These are phyloP conservation scores for Hipparchia semele DNA, from an alignment of 2,888 invertebrate species.

Conservation along the genomic window DNA sequence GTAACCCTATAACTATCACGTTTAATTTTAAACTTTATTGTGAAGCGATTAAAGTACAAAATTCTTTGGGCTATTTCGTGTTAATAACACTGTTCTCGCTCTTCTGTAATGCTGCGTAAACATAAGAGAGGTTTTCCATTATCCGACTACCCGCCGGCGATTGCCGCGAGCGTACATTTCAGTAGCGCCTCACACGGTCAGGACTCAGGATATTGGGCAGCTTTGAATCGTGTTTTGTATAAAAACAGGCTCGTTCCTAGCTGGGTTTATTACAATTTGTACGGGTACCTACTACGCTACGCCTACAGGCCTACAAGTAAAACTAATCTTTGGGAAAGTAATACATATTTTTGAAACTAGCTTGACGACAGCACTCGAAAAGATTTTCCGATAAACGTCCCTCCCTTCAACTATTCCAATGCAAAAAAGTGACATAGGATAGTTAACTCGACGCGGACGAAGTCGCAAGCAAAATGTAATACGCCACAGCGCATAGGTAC, in stretches of 20 bases:
- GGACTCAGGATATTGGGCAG: conserved; percentile 10
- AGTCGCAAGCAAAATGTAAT: too few species aligned
- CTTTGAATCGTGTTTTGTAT: neutral
- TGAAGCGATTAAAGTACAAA: conserved; percentile 39
- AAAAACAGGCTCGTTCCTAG: neutral
- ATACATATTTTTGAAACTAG: too few species aligned
- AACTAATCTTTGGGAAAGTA: too few species aligned
- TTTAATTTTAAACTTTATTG: conserved; percentile 45
- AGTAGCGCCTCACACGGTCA: neutral
- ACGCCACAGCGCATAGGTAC: too few species aligned
- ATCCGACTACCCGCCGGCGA: conserved; percentile 8
- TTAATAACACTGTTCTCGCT: conserved; percentile 51
- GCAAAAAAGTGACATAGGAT: too few species aligned
- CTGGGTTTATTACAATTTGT: neutral
- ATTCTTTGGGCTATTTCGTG: conserved; percentile 31
- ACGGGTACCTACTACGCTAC: neutral
- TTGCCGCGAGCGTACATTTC: neutral
- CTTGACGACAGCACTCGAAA: too few species aligned
- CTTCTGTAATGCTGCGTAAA: conserved; percentile 41
- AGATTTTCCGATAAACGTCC: too few species aligned
- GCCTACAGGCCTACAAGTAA: too few species aligned
- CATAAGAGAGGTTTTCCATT: conserved; percentile 27
- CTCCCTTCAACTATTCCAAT: too few species aligned
- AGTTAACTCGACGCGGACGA: too few species aligned
- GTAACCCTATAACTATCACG: conserved; percentile 30